Evolutionary conservation across 2,888 invertebrate species (phyloP).

Genomic region (Noctua janthina): DNA sequence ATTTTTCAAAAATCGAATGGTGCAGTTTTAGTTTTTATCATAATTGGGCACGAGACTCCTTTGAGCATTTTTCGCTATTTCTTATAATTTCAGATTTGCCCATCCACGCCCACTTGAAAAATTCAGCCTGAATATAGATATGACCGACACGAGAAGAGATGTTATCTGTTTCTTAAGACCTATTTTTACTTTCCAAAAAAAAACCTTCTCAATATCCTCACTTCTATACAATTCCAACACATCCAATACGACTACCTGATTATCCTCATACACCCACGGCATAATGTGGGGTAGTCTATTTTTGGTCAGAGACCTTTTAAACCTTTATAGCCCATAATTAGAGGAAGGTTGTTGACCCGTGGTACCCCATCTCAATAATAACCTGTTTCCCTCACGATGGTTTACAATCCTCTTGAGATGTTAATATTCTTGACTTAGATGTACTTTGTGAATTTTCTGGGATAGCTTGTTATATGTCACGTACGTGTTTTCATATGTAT

Average conservation of each 20-base stretch:
- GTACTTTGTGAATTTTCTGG: slow-evolving; percentile 21
- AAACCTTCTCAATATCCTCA: not conserved
- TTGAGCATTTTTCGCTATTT: too few relatives aligned
- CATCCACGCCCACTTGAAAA: too few relatives aligned
- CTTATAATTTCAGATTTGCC: too few relatives aligned
- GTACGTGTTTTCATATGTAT: slow-evolving; percentile 11
- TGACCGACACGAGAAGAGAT: too few relatives aligned
- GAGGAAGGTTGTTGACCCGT: slow-evolving; percentile 55
- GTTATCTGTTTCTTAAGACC: not conserved
- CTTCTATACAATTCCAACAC: slow-evolving; percentile 6
- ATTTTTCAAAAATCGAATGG: too few relatives aligned
- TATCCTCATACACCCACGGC: slow-evolving; percentile 16
- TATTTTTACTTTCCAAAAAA: not conserved
- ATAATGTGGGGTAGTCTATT: slow-evolving; percentile 34
- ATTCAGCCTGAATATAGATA: too few relatives aligned
- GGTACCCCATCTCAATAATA: slow-evolving; percentile 57
- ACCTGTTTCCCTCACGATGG: slow-evolving; percentile 51
- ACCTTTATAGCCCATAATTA: slow-evolving; percentile 61
- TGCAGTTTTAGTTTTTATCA: too few relatives aligned
- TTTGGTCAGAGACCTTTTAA: slow-evolving; percentile 50
- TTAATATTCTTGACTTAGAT: slow-evolving; percentile 23
- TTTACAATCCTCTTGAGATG: slow-evolving; percentile 47
- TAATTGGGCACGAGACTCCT: too few relatives aligned
- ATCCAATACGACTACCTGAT: slow-evolving; percentile 23
- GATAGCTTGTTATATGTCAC: not conserved